Evolutionary conservation across 2,888 invertebrate species (phyloP), one percentile per base, ranked within the genome.

Genomic region (Athalia cordata): DNA sequence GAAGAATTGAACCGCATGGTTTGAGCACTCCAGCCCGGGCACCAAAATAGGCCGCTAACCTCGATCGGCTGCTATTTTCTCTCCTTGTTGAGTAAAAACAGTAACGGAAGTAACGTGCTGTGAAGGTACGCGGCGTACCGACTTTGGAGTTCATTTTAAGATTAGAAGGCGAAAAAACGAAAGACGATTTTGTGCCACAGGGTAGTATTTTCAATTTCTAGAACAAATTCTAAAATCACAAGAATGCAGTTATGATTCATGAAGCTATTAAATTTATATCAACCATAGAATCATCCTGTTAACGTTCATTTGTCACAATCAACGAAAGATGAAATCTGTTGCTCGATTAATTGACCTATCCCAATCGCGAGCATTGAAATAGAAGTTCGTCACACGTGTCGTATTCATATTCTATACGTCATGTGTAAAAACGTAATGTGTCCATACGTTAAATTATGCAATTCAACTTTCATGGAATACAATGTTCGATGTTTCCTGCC

Each of bases 251-350:
- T 45, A 47, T 11, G 5, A 59, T 49, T 52, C 9, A 11, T 55
- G 4, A 11, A 9, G 64, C 4, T 15, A 29, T 29, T 29, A 9
- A 3, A 72, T n/a, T 72, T 45, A 70, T 55, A 70, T 55, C 47
- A 52, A 59, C 13, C 47, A 3, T 49, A 72, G 47, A 72, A 59
- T 47, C 59, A n/a, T 13, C 59, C 55, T 13, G 72, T 59, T 57
- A 29, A 72, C 57, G 4, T 43, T 59, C 59, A 47, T 72, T 72
- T 52, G 57, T 72, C 57, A 59, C 72, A 72, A 59, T 72, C 72
- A 72, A 59, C 59, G 59, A 59, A 59, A 72, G 72, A 72, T 72
- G 59, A 72, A 72, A 72, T 72, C 59, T 72, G 57, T 72, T 59
- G 59, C 59, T 59, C 72, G 59, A 59, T 57, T 43, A 57, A 72